Percentiles rank a stretch among this genome's conserved stretches.
These are phyloP conservation scores for Dioctria rufipes DNA, from an alignment of 2,888 invertebrate genomes.

Conservation along the genomic window DNA sequence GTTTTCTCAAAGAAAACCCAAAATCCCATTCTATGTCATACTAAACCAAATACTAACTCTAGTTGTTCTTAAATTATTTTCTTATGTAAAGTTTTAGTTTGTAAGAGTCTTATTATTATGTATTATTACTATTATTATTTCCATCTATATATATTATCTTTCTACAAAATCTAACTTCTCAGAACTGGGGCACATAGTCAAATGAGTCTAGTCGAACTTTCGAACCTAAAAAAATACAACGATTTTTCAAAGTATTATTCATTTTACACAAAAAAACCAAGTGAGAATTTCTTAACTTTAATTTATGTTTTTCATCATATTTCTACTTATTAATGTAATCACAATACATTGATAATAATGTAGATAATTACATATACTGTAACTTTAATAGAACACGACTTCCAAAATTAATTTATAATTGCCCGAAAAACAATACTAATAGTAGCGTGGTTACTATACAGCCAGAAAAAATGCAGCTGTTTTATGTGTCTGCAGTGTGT, in stretches of 20 bases:
- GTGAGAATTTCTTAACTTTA: slow-evolving; percentile 17
- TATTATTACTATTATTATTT: neutral
- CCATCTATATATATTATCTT: slow-evolving; percentile 15
- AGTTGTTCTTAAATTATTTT: slow-evolving; percentile 47
- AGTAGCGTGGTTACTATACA: too few species aligned
- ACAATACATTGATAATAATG: too few species aligned
- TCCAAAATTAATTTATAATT: too few species aligned
- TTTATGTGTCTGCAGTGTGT: too few species aligned
- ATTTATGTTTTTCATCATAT: too few species aligned
- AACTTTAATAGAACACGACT: too few species aligned
- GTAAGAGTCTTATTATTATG: neutral
- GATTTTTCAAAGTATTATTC: slow-evolving; percentile 42
- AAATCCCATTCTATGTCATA: slow-evolving; percentile 46
- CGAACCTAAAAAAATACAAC: slow-evolving; percentile 22
- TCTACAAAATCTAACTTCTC: slow-evolving; percentile 38
- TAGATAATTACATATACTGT: too few species aligned
- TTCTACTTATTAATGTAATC: too few species aligned
- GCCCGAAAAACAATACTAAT: too few species aligned
- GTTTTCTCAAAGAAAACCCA: slow-evolving; percentile 32
- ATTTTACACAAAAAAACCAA: neutral
- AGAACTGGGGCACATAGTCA: neutral
- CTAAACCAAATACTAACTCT: slow-evolving; percentile 53
- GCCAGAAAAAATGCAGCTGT: too few species aligned
- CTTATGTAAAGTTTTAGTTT: slow-evolving; percentile 9
- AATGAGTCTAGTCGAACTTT: slow-evolving; percentile 31